Evolutionary conservation across 2,888 invertebrate species (phyloP), one percentile per base, ranked within the genome.

Genomic region (Mesochorus sp.): DNA sequence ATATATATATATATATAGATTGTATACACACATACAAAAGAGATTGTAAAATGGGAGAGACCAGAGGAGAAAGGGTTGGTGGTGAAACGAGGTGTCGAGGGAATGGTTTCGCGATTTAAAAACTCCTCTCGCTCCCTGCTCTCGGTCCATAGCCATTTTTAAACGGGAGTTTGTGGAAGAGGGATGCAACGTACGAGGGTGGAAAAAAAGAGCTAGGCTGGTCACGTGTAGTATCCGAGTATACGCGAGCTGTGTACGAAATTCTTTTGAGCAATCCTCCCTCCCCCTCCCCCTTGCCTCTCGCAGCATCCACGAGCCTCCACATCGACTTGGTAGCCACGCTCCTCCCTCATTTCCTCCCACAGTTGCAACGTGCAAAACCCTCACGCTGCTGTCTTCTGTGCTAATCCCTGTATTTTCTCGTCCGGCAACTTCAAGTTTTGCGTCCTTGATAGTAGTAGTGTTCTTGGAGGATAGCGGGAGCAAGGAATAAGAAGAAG

Each of bases 161-260:
- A 37, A 37, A 12, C 37, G 8, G 37, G 37, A 37, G 37, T n/a
- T n/a, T 37, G 1, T 12, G 37, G 24, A 37, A 66, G 10, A 26
- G 31, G 34, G 53, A 51, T 44, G 61, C 53, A 62, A n/a, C n/a
- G 53, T 5, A 55, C n/a, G 34, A 61, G 61, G 57, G 44, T 37
- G 68, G 39, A 55, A 31, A 64, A 62, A 73, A 37, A 49, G 79
- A 82, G 81, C 85, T 87, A 89, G 85, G 86, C 88, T 83, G 87
- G 89, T 90, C 90, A 90, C 90, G 90, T 89, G 89, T 89, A 86
- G 84, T 88, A 89, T 88, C 87, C 89, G 84, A 82, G 81, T 85
- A 84, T 84, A 88, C 89, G 88, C 85, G 88, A 84, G 83, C 83
- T 82, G 90, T 88, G 90, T 90, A 89, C 86, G 84, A 89, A 51